phyloP scores from a whole-genome alignment of 53 echinoderm and acorn worm species.

The Astropecten irregularis region DNA sequence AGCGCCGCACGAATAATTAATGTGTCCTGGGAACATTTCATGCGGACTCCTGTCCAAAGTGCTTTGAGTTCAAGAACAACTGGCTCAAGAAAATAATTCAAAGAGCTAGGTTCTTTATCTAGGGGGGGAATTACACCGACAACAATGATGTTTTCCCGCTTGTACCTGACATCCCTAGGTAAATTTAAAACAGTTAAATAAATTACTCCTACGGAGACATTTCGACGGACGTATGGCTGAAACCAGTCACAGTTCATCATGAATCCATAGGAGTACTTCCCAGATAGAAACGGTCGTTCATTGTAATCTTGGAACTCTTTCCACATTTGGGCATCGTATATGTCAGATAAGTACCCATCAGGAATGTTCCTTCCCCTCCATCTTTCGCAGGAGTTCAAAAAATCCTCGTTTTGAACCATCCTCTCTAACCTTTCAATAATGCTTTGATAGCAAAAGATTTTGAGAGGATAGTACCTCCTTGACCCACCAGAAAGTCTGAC shows the following conservation, averaged over 20 bases:
- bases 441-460: conserved; percentile 46
- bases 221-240: conserved; percentile 46
- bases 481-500: conserved; percentile 10
- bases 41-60: conserved; percentile 7
- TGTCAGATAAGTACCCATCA: conserved; percentile 7
- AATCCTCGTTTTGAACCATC: conserved; percentile 9
- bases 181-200: conserved; percentile 32
- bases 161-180: conserved; percentile 26
- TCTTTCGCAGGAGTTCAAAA: conserved; percentile 16
- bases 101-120: conserved; percentile 24
- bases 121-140: conserved; percentile 43
- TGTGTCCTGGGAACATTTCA: neutral
- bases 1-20: conserved; percentile 6
- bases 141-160: conserved; percentile 29
- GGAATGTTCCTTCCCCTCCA: conserved; percentile 22
- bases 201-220: conserved; percentile 29
- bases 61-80: conserved; percentile 34
- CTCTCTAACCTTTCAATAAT: conserved; percentile 35
- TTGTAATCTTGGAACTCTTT: conserved; percentile 8
- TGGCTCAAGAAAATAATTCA: conserved; percentile 33
- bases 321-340: conserved; percentile 49
- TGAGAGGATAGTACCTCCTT: conserved; percentile 9
- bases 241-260: conserved; percentile 52
- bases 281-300: neutral
- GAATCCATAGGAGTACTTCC: conserved; percentile 19